These are phyloP conservation scores for Lasiurus cinereus DNA, from an alignment of 2,113 vertebrate genomes.

Conservation along the genomic window DNA sequence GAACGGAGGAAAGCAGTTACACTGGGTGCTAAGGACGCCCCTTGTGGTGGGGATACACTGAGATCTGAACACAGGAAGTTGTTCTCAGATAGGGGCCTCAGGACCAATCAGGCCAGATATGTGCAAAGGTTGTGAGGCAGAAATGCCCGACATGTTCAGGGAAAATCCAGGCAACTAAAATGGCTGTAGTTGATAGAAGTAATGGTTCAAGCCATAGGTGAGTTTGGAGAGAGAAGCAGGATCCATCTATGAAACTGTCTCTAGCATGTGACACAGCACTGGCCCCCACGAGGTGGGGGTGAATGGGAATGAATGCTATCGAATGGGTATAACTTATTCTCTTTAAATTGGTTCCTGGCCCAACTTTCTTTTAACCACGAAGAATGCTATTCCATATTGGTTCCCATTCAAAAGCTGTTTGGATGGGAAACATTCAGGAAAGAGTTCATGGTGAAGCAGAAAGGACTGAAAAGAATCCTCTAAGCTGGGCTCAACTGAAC, in stretches of 20 bases:
- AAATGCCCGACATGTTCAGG: too few species aligned
- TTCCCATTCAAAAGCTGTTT: background rate
- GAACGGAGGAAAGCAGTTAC: background rate
- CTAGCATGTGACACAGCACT: background rate
- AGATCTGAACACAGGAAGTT: background rate
- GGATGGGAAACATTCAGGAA: background rate
- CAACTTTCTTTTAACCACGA: background rate
- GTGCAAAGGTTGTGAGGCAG: background rate
- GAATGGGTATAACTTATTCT: background rate
- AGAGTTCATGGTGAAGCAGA: background rate
- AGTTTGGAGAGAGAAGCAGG: background rate
- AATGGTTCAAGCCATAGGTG: fast-evolving
- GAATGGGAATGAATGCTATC: background rate
- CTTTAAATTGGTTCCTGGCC: background rate
- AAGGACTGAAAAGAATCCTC: background rate
- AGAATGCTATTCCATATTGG: background rate
- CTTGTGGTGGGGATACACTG: background rate
- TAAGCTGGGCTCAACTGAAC: background rate
- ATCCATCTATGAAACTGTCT: too few species aligned
- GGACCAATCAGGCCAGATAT: background rate
- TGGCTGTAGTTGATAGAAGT: background rate
- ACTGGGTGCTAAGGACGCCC: background rate
- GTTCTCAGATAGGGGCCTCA: background rate
- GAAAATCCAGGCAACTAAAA: background rate
- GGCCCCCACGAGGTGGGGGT: fast-evolving